Percentiles rank a stretch among this genome's conserved stretches.
These are phyloP conservation scores for Lysandra coridon DNA, from an alignment of 2,888 invertebrate genomes.

Conservation along the genomic window DNA sequence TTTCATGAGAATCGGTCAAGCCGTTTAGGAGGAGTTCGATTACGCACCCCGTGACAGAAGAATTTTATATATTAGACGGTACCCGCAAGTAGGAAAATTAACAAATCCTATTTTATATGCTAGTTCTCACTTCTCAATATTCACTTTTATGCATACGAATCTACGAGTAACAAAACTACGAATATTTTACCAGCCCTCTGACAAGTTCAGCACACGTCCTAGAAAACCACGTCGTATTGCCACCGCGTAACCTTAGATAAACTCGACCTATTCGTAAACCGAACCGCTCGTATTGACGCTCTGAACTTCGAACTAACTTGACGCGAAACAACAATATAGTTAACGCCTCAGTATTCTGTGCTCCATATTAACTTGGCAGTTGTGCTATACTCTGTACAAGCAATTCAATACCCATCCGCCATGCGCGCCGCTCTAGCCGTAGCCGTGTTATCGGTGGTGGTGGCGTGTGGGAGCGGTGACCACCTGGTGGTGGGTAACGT, in stretches of 20 bases:
- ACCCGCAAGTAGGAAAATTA: not conserved
- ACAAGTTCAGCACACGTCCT: not conserved
- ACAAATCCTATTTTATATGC: not conserved
- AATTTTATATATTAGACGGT: no score
- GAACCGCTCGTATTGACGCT: not conserved
- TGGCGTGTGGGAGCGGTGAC: conserved; percentile 37
- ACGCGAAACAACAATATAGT: not conserved
- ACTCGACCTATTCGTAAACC: conserved; percentile 5
- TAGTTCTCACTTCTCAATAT: not conserved
- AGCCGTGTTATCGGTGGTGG: conserved; percentile 16
- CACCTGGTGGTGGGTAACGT: conserved; percentile 54
- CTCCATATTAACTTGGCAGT: not conserved
- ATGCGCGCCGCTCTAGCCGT: conserved; percentile 39
- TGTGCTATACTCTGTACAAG: not conserved
- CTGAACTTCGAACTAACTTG: not conserved
- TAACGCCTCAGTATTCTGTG: not conserved
- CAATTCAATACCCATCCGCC: not conserved
- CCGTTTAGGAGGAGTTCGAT: no score
- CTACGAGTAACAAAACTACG: no score
- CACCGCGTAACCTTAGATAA: conserved; percentile 14
- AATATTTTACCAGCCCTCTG: not conserved
- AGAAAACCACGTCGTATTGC: not conserved
- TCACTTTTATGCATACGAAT: not conserved
- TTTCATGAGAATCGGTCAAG: no score
- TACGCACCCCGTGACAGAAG: no score